Base-by-base conservation (phyloP, 2,113 vertebrate genomes). In the Menidia beryllina region DNA sequence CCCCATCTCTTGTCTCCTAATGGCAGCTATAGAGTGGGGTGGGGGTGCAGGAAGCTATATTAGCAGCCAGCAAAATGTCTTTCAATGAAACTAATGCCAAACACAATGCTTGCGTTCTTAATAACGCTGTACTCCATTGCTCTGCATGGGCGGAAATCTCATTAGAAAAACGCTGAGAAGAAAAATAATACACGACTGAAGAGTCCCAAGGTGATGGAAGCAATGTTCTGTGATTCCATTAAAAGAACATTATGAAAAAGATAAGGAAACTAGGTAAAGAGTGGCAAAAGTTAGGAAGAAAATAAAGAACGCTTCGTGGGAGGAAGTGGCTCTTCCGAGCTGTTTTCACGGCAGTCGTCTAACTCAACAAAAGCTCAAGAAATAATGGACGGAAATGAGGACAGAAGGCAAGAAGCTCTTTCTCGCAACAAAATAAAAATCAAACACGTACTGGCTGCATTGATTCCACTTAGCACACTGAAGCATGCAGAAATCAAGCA, bases 91-190 rank as follows among this genome's bases (percentile, higher is more conserved):
- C 79, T 77, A 84, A 90, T 70, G 89, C 83, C 74, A 84, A 88
- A 86, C 87, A 88, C 85, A 90, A 91, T 84, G 73, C 82, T 41
- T 49, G 53, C 74, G 43, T 73, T 81, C 80, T 86, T 93, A 93
- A 93, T 91, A 91, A 91, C 67, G 73, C 90, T 79, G 88, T 84
- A 76, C 86, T 87, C 87, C 64, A 48, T 84, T 68, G 89, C 82
- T 89, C 89, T 91, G 90, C 88, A 90, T 90, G 91, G 85, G 88
- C 81, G 88, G 85, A 88, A 92, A 94, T 90, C 89, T 91, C 92
- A 93, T 94, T 94, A 93, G 55, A 71, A 86, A 91, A 90, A 86
- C 36, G 82, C 86, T 87, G 87, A 87, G 86, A 81, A 89, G 86
- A 86, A 89, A 90, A 89, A 90, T 86, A 87, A 90, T 79, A 79